phyloP scores from a whole-genome alignment of 1,140 invertebrate genomes.

The Cyrtorhinus lividipennis region DNA sequence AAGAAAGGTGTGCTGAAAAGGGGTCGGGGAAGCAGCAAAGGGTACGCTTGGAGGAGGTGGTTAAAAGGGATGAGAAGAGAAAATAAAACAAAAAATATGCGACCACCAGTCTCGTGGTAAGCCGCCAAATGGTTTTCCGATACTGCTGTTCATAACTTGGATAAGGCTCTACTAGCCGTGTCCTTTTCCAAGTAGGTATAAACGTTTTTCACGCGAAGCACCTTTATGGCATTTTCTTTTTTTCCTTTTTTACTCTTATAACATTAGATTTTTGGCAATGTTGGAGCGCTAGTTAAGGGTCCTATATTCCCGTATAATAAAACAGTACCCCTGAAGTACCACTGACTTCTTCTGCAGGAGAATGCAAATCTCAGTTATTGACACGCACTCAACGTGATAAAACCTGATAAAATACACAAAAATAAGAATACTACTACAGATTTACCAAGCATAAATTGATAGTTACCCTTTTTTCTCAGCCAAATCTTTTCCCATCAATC shows the following conservation, averaged over 20 bases:
- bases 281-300: neutral
- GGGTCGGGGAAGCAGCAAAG: neutral
- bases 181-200: neutral
- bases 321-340: no score
- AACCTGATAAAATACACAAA: no score
- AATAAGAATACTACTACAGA: no score
- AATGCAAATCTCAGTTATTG: neutral
- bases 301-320: no score
- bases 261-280: neutral
- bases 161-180: neutral
- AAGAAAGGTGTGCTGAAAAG: no score
- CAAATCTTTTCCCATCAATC: no score
- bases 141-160: neutral
- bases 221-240: neutral
- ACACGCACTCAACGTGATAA: no score
- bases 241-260: neutral
- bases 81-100: neutral
- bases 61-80: neutral
- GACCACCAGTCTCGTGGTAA: neutral
- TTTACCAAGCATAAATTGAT: no score
- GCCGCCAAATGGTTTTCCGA: neutral
- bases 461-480: no score
- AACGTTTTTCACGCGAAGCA: neutral
- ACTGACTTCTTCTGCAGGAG: neutral
- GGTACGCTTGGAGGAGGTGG: neutral